A percentile compares a stretch with the other conserved stretches of the same genome.
phyloP scores from a whole-genome alignment of 2,113 vertebrate species.

The Accipiter cooperii region DNA sequence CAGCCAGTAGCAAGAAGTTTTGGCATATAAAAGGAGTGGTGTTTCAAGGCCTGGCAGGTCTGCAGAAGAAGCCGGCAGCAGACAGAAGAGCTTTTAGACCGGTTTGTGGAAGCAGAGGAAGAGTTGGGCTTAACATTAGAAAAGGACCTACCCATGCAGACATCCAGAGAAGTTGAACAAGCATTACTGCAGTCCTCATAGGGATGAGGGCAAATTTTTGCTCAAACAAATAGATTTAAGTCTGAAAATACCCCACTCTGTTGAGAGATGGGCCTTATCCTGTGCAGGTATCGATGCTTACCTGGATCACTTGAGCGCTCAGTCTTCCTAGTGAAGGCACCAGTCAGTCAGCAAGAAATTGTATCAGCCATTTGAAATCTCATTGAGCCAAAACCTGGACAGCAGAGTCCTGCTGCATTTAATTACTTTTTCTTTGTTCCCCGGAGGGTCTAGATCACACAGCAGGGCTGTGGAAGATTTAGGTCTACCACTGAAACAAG shows the following conservation, averaged over 20 bases:
- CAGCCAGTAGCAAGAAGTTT: background rate
- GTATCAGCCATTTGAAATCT: background rate
- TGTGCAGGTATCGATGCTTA: rapidly evolving
- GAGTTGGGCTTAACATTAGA: background rate
- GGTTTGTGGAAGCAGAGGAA: background rate
- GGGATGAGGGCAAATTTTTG: background rate
- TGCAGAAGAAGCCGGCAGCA: background rate
- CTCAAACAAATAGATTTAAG: background rate
- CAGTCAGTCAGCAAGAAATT: background rate
- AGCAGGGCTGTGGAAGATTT: background rate
- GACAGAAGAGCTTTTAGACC: background rate
- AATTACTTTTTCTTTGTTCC: background rate
- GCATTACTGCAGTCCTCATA: rapidly evolving
- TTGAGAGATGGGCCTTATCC: background rate
- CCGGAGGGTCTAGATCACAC: background rate
- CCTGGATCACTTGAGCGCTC: background rate
- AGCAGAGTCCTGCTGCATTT: background rate
- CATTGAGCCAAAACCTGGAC: background rate
- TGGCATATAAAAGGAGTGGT: background rate
- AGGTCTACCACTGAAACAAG: background rate
- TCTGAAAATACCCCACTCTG: background rate
- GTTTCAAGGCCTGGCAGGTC: background rate
- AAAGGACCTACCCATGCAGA: background rate
- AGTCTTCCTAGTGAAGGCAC: background rate
- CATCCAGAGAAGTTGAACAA: background rate